These are phyloP conservation scores for Pedicia rivosa DNA, from an alignment of 2,888 invertebrate species.

Conservation along the genomic window DNA sequence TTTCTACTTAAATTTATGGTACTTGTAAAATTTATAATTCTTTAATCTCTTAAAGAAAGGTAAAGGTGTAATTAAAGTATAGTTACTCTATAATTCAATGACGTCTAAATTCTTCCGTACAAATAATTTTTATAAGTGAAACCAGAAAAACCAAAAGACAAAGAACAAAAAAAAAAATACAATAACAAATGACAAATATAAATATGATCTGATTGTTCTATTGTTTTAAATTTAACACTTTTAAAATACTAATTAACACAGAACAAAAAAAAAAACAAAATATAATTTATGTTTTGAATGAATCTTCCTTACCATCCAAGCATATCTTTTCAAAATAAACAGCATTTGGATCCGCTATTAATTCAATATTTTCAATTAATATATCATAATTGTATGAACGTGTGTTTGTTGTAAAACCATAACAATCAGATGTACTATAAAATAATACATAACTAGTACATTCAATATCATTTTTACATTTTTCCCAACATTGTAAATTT, in stretches of 20 bases:
- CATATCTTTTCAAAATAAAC: slow-evolving; percentile 29
- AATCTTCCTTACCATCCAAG: slow-evolving; percentile 20
- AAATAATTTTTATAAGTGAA: too few relatives aligned
- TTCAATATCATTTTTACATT: slow-evolving; percentile 23
- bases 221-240: neutral
- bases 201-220: neutral
- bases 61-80: too few relatives aligned
- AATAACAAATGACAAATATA: neutral
- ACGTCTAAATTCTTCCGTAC: too few relatives aligned
- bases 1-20: too few relatives aligned
- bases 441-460: slow-evolving; percentile 27
- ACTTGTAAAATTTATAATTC: too few relatives aligned
- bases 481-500: slow-evolving; percentile 22
- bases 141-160: too few relatives aligned
- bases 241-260: too few relatives aligned
- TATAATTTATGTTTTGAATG: neutral
- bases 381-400: slow-evolving; percentile 18
- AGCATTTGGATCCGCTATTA: slow-evolving; percentile 25
- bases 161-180: neutral
- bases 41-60: too few relatives aligned
- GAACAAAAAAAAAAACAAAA: too few relatives aligned
- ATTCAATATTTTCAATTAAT: slow-evolving; percentile 18
- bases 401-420: slow-evolving; percentile 24
- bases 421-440: slow-evolving; percentile 24
- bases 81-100: too few relatives aligned